Base-by-base conservation (phyloP, 1,140 invertebrate species). In the Ceratina japonica region DNA sequence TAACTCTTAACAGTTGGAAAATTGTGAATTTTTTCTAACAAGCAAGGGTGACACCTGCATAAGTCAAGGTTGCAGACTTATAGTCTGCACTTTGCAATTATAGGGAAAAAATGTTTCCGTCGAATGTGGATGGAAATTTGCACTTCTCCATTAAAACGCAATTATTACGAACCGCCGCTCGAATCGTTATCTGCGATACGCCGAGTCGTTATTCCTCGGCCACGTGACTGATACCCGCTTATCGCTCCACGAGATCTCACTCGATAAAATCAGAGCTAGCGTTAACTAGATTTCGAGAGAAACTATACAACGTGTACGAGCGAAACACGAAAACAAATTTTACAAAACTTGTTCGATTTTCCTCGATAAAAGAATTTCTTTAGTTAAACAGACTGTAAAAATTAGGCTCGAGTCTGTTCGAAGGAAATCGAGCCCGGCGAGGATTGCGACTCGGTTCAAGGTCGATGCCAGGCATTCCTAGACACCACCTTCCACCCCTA, bases 181-280 rank as follows among this genome's bases (percentile, higher is more conserved):
- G 82, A 84, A 61, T 73, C 79, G 86, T 85, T 88, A 87, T 85
- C 78, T 71, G 59, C 72, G 24, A 37, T 81, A 73, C 79, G 86
- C 81, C 85, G 75, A 84, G 83, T 87, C 84, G 86, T 89, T 89
- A 89, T 88, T 88, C 80, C 84, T 81, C n/a, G 58, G 83, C 81
- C 87, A 88, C 84, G 87, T 86, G 89, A 86, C 76, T 63, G 64
- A 81, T 81, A 84, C 59, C 56, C 68, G 10, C 69, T 58, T 85
- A 85, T 85, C 83, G 61, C 81, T 51, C 61, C 52, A 56, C 59
- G n/a, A 65, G 61, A 85, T 85, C 83, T 75, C 70, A 54, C 31
- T 49, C 71, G 82, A 84, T 85, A 85, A 84, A 70, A 85, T 85
- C 83, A 22, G 59, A 66, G 69, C 68, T 20, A n/a, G 61, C 68